Evolutionary conservation across 2,113 vertebrate species (phyloP), one percentile per base, ranked within the genome.

Genomic region (Mesitornis unicolor): DNA sequence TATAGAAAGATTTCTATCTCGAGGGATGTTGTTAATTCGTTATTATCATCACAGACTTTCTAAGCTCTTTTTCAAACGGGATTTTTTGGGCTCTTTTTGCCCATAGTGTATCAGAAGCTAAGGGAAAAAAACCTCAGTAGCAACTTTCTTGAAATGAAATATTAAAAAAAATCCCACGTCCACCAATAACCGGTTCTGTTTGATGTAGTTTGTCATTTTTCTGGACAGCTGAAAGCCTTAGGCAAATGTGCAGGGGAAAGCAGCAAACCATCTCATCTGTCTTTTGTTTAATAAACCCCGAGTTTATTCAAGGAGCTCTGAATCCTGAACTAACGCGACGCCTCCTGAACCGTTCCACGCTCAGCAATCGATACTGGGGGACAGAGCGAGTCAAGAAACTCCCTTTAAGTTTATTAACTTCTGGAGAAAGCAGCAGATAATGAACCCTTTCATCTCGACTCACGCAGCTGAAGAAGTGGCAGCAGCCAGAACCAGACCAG

Each of bases 141-240:
- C 48, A 87, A 82, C 59, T 83, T 90, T 84, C 73, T 68, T 83
- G 40, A 88, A 91, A 96, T 33, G 10, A 93, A 96, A 56, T 61
- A 84, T 64, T 79, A 57, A 76, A 93, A 93, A 59, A 79, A 63
- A 8, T 24, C 7, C 48, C 48, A n/a, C n/a, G 82, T 43, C 53
- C 73, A 95, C 89, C 87, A 94, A 74, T 95, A 96, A 94, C 57
- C 80, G 40, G 38, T 64, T 93, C 54, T 95, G 70, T 91, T 94
- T 92, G 76, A 96, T 92, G 61, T 12, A 89, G 51, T 92, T 87
- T 84, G 81, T 96, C 88, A 93, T 97, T 94, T 65, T 94, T 90
- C 89, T 84, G 86, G 93, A 93, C 87, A 96, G 94, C 91, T 93
- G 76, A 93, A 96, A 95, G 94, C 96, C 94, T 88, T 82, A 95